These are phyloP conservation scores for Iselma pallidipennis DNA, from an alignment of 2,888 invertebrate genomes.

Conservation along the genomic window DNA sequence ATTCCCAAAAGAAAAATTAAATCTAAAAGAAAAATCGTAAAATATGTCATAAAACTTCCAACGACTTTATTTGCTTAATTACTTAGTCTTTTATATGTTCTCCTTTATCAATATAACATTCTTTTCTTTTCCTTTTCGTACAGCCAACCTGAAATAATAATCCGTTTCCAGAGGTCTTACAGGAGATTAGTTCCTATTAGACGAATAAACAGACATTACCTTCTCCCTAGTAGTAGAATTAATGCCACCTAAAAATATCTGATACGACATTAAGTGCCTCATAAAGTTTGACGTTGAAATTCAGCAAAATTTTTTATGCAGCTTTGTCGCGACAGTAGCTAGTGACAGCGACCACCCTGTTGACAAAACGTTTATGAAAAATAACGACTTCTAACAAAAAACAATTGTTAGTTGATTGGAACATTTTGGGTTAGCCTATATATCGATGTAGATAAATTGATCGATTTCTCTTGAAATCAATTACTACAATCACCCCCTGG, in stretches of 20 bases:
- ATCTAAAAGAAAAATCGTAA: conserved; percentile 32
- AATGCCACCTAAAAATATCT: conserved; percentile 34
- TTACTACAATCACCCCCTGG: conserved; percentile 3
- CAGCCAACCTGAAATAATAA: conserved; percentile 26
- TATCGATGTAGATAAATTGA: neutral
- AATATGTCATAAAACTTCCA: conserved; percentile 30
- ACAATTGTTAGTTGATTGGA: too few relatives aligned
- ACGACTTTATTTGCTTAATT: conserved; percentile 44
- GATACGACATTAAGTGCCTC: conserved; percentile 32
- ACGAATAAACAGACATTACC: conserved; percentile 38
- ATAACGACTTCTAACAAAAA: too few relatives aligned
- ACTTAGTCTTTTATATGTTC: conserved; percentile 40
- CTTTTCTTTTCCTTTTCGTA: conserved; percentile 10
- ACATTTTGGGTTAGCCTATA: too few relatives aligned
- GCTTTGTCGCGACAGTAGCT: too few relatives aligned
- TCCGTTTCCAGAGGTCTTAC: conserved; percentile 29
- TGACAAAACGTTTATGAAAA: too few relatives aligned
- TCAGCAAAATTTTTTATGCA: neutral
- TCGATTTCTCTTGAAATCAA: neutral
- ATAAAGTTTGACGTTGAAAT: conserved; percentile 18
- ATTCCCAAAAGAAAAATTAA: conserved; percentile 36
- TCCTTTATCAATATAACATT: conserved; percentile 33
- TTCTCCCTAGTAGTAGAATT: conserved; percentile 34
- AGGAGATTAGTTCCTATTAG: conserved; percentile 33
- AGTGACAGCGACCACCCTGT: too few relatives aligned